phyloP scores from a whole-genome alignment of 2,888 invertebrate species.

The Polyommatus iphigenia region DNA sequence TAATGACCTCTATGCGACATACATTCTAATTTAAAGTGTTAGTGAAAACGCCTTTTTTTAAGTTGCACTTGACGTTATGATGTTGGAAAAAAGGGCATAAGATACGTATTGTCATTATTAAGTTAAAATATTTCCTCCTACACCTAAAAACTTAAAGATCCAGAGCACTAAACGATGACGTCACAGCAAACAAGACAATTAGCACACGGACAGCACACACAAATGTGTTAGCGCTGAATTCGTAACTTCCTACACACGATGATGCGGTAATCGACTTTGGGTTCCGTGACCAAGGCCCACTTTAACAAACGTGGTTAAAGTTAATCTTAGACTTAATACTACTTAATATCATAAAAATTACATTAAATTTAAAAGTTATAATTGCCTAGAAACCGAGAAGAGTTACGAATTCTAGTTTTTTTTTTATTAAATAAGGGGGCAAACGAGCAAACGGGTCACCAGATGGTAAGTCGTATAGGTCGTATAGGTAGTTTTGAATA shows the following conservation, averaged over 20 bases:
- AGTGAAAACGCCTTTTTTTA: no score
- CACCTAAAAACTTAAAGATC: background rate
- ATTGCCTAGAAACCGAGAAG: background rate
- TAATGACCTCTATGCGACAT: no score
- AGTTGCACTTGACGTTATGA: no score
- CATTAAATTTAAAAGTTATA: background rate
- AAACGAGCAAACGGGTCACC: no score
- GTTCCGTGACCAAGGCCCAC: background rate
- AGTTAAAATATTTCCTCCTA: background rate
- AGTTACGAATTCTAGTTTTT: no score
- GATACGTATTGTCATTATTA: no score
- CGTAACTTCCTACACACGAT: constrained; percentile 1
- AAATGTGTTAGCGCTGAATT: background rate
- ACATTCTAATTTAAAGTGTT: no score
- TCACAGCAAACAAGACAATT: constrained; percentile 25
- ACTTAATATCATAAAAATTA: background rate
- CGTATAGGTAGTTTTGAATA: background rate
- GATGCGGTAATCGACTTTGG: background rate
- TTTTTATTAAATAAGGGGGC: no score
- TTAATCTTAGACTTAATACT: no score
- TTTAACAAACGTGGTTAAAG: no score
- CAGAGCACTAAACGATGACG: constrained; percentile 20
- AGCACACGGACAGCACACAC: constrained; percentile 1
- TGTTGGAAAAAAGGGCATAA: no score
- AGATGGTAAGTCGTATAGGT: no score